A percentile compares a stretch with the other conserved stretches of the same genome.
Evolutionary conservation across 2,113 vertebrate genomes (phyloP).

Genomic region (Zingel zingel): DNA sequence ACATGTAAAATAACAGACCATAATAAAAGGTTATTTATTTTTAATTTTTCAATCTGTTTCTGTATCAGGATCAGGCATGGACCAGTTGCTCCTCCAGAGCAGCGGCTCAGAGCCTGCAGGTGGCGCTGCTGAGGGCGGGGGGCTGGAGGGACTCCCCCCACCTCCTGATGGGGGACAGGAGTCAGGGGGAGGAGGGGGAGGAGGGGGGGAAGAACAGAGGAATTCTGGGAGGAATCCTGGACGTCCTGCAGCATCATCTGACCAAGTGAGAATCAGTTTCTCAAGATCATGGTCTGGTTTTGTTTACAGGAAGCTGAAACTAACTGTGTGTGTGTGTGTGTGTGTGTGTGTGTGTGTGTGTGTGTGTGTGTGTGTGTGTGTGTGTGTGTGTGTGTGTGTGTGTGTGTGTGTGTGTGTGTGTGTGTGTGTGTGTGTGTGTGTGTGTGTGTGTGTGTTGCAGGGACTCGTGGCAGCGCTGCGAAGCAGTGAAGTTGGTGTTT

Average conservation of each 20-base stretch:
- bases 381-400: constrained; percentile 1
- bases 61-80: constrained; percentile 59
- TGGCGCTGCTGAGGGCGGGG: constrained; percentile 60
- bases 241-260: constrained; percentile 72
- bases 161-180: constrained; percentile 55
- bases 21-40: no score
- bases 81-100: constrained; percentile 57
- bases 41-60: not conserved
- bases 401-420: not conserved
- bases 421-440: constrained; percentile 1
- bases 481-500: constrained; percentile 62
- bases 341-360: not conserved
- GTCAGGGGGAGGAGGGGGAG: not conserved
- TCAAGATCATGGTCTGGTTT: no score
- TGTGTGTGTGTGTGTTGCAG: constrained; percentile 36
- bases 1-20: not conserved
- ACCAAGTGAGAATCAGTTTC: constrained; percentile 47
- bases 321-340: constrained; percentile 5
- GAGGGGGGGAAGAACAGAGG: not conserved
- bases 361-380: constrained; percentile 5
- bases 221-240: constrained; percentile 65
- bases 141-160: constrained; percentile 71
- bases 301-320: not conserved
- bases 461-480: constrained; percentile 49
- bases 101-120: constrained; percentile 46